Conservation (phyloP, 2,888 invertebrate species). For the Schizaphis graminum region DNA sequence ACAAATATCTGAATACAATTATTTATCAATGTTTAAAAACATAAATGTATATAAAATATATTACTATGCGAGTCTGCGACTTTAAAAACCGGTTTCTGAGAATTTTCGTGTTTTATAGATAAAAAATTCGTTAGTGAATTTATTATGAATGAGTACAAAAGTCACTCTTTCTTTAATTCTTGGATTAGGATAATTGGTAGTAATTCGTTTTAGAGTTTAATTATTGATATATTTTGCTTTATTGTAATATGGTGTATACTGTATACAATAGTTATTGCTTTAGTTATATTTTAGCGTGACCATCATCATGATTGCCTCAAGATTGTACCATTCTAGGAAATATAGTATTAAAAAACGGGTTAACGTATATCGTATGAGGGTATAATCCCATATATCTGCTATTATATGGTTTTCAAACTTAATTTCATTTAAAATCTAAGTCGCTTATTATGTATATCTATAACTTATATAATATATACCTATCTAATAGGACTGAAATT, state of each 20-base stretch:
- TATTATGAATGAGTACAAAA: conserved; percentile 2
- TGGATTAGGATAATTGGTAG: neutral
- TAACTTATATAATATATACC: neutral
- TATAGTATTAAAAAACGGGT: neutral
- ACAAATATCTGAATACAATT: neutral
- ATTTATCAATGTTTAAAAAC: neutral
- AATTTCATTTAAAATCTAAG: neutral
- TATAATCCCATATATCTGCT: neutral
- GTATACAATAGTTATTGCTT: neutral
- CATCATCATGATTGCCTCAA: neutral
- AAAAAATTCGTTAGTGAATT: neutral
- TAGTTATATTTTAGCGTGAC: neutral
- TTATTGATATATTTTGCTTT: neutral
- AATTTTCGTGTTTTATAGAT: neutral
- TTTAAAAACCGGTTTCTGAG: neutral
- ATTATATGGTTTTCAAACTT: neutral
- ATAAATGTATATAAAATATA: neutral
- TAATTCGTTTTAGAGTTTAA: neutral
- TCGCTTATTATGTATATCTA: neutral
- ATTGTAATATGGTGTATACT: neutral
- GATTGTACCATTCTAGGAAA: neutral
- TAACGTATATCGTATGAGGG: neutral
- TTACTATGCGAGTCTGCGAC: neutral
- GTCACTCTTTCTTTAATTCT: neutral
- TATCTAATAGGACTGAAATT: neutral